Base-by-base conservation (phyloP, 1,140 invertebrate genomes). In the Temnothorax nylanderi region DNA sequence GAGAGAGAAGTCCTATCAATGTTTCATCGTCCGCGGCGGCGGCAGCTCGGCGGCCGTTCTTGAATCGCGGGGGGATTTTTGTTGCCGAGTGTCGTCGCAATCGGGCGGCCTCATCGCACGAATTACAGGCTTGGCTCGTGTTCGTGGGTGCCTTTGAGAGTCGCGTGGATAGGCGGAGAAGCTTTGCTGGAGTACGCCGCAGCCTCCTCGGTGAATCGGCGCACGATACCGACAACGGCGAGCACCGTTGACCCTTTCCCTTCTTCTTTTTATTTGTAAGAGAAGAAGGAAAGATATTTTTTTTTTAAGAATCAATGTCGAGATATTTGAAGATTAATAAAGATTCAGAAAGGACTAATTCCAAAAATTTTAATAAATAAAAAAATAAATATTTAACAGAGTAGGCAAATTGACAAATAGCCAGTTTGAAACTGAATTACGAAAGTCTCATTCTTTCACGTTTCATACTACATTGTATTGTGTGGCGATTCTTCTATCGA, bases 161-260 rank as follows among this genome's bases (percentile, higher is more conserved):
- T 93, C 94, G 94, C 94, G 94, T 94, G 93, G 94, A 94, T 92
- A 93, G 93, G 93, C 92, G 93, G 91, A 89, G 92, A 91, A 91
- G 80, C 56, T 34, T 56, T 44, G 88, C 37, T 64, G 75, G 77
- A 87, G 86, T 76, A 90, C 76, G 32, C 64, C 49, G 62, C 85
- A 47, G 85, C 58, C 82, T 72, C 81, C 49, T 72, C 65, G 85
- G 65, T 90, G 88, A 89, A 90, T 90, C 78, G 85, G 67, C 78
- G 72, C 37, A 56, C 34, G 16, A 41, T 62, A 51, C 64, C 64
- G 77, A 80, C 64, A 71, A 81, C 21, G 16, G 62, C 26, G 10
- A 41, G 37, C 47, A 11, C 10, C 44, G 6, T 69, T 49, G 65
- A 49, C 6, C 41, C 2, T 69, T 69, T 16, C 21, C 11, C 44